These are phyloP conservation scores for Agonum fuliginosum DNA, from an alignment of 2,888 invertebrate species.

Conservation along the genomic window DNA sequence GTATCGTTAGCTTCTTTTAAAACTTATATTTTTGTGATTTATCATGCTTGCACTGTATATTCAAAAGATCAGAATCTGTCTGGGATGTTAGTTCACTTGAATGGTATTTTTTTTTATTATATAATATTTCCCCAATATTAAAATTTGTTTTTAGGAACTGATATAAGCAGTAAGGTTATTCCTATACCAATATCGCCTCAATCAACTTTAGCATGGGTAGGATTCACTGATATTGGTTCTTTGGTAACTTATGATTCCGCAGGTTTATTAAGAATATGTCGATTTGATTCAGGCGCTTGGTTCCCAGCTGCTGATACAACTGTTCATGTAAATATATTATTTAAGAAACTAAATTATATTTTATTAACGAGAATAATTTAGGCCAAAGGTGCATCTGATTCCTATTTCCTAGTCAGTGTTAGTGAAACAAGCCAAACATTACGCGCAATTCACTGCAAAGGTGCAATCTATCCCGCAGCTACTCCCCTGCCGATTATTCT, in stretches of 20 bases:
- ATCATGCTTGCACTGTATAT: slow-evolving; percentile 77
- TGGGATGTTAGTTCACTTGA: slow-evolving; percentile 74
- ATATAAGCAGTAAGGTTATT: slow-evolving; percentile 74
- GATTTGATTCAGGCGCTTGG: slow-evolving; percentile 84
- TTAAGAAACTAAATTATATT: neutral
- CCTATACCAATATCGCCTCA: slow-evolving; percentile 81
- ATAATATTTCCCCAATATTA: slow-evolving; percentile 5
- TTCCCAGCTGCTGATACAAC: slow-evolving; percentile 86
- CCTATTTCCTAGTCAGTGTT: slow-evolving; percentile 85
- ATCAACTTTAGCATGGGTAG: slow-evolving; percentile 84
- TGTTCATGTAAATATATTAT: slow-evolving; percentile 77
- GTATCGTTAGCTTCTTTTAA: slow-evolving; percentile 80
- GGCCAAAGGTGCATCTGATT: slow-evolving; percentile 81
- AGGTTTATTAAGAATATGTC: slow-evolving; percentile 84
- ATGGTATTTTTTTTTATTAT: slow-evolving; percentile 66
- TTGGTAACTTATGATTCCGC: slow-evolving; percentile 85
- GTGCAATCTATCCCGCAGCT: slow-evolving; percentile 90
- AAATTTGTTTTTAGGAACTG: slow-evolving; percentile 58
- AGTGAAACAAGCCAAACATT: slow-evolving; percentile 86
- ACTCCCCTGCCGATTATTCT: slow-evolving; percentile 89
- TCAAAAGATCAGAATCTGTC: slow-evolving; percentile 76
- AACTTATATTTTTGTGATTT: slow-evolving; percentile 79
- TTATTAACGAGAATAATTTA: slow-evolving; percentile 68
- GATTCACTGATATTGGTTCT: slow-evolving; percentile 87
- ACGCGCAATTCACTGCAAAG: slow-evolving; percentile 90